Percentiles rank a stretch among this genome's conserved stretches.
Evolutionary conservation across 2,888 invertebrate species (phyloP).

Genomic region (Terebella lapidaria): DNA sequence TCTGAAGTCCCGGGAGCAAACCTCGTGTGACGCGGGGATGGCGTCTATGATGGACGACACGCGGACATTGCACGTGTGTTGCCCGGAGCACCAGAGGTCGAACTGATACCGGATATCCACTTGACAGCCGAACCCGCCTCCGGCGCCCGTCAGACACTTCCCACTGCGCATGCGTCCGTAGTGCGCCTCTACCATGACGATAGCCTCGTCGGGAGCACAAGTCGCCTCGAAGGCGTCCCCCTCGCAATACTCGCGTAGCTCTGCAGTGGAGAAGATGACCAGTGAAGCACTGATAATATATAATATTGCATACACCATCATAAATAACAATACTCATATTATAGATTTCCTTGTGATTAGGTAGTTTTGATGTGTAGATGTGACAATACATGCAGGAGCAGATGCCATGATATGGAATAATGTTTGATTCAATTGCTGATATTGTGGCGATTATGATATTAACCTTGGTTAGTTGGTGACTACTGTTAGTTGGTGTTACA

Average conservation of each 20-base stretch:
- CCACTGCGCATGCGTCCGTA: conserved; percentile 12
- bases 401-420: no score
- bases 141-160: background rate
- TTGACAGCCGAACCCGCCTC: background rate
- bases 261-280: no score
- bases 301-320: no score
- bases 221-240: conserved; percentile 3
- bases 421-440: no score
- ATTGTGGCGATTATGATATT: no score
- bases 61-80: conserved; percentile 9
- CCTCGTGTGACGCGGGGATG: conserved; percentile 8
- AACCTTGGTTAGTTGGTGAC: no score
- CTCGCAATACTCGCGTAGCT: conserved; percentile 6
- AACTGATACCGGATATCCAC: conserved; percentile 2
- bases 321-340: no score
- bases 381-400: no score
- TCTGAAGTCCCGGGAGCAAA: conserved; percentile 12
- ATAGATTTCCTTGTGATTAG: no score
- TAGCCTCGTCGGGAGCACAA: conserved; percentile 7
- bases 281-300: no score
- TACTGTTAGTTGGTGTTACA: no score
- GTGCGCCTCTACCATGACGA: conserved; percentile 8
- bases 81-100: conserved; percentile 13
- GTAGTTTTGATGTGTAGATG: no score
- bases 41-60: conserved; percentile 14